A percentile compares a stretch with the other conserved stretches of the same genome.
phyloP scores from a whole-genome alignment of 1,140 invertebrate genomes.

The Drosophila sturtevanti region DNA sequence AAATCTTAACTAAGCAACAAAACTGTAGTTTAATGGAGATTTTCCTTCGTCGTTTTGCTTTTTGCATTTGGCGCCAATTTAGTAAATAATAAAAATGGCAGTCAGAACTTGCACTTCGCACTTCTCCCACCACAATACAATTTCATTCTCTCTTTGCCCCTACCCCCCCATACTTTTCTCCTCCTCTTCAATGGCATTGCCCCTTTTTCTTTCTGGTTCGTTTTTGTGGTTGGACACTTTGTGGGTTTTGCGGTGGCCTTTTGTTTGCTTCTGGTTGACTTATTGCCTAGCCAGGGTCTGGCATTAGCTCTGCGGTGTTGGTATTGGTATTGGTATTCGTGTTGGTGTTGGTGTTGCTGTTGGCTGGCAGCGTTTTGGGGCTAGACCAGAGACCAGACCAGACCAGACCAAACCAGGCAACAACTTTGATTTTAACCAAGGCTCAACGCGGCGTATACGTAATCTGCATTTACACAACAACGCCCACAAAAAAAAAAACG shows the following conservation, averaged over 20 bases:
- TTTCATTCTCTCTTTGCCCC: conserved; percentile 12
- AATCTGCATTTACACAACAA: conserved; percentile 60
- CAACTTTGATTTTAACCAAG: conserved; percentile 53
- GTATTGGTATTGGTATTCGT: too few relatives aligned
- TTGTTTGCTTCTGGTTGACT: conserved; percentile 69
- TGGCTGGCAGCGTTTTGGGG: conserved; percentile 1
- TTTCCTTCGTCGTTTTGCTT: conserved; percentile 54
- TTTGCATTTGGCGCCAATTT: conserved; percentile 79
- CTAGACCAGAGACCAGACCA: conserved; percentile 20
- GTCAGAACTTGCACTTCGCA: conserved; percentile 71
- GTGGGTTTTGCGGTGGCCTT: conserved; percentile 64
- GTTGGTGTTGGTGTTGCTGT: too few relatives aligned
- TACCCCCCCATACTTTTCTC: neutral
- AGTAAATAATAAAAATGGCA: conserved; percentile 77
- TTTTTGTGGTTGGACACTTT: conserved; percentile 67
- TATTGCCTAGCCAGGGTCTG: conserved; percentile 54
- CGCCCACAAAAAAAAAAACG: neutral
- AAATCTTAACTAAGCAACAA: conserved; percentile 46
- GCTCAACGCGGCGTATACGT: conserved; percentile 66
- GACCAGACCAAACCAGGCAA: conserved; percentile 1
- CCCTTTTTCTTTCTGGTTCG: conserved; percentile 23
- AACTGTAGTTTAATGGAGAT: conserved; percentile 71
- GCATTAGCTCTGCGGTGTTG: conserved; percentile 52
- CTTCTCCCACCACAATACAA: conserved; percentile 22
- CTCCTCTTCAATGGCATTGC: conserved; percentile 5